Evolutionary conservation across 2,888 invertebrate genomes (phyloP), one percentile per base, ranked within the genome.

Genomic region (Hydroisotoma schaefferi): DNA sequence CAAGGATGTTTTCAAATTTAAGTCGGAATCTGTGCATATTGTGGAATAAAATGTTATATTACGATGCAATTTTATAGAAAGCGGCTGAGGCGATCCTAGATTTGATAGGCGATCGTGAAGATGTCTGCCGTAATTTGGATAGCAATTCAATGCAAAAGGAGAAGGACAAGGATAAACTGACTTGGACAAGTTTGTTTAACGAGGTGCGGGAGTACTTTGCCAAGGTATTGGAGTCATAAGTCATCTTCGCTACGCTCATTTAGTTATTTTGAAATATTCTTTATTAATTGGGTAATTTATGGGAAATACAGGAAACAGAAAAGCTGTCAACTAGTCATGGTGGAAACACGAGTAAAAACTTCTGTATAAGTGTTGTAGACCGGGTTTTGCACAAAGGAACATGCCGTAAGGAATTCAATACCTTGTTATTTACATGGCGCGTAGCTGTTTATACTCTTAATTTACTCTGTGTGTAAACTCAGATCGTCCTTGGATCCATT

Each of bases 151-250:
- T 61, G 4, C 33, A 54, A 6, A 38, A 33, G 2, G 61, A 61
- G 28, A 58, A 46, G 18, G 56, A 57, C 40, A 28, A 20, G 2
- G 61, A 63, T 22, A 61, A 57, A 28, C 40, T 64, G 33, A 64
- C 67, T 2, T 67, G 67, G 67, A 59, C 38, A 0, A 40, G 38
- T 46, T 22, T 67, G 0, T 67, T 64, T 48, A 25, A 22, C 3
- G 67, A 63, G 23, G 67, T 61, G 4, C 18, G 46, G 10, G 59
- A 59, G 2, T 61, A 64, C 43, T 67, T 67, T 38, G 27, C 25
- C 3, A 67, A 62, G 52, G 66, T 63, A 25, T 15, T n/a, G n/a
- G n/a, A n/a, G n/a, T n/a, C n/a, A n/a, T n/a, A n/a, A n/a, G n/a
- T n/a, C n/a, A n/a, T 10, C 15, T 33, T 10, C 15, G 8, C 33